Evolutionary conservation across 2,113 vertebrate genomes (phyloP), one percentile per base, ranked within the genome.

Genomic region (Chaetops frenatus): DNA sequence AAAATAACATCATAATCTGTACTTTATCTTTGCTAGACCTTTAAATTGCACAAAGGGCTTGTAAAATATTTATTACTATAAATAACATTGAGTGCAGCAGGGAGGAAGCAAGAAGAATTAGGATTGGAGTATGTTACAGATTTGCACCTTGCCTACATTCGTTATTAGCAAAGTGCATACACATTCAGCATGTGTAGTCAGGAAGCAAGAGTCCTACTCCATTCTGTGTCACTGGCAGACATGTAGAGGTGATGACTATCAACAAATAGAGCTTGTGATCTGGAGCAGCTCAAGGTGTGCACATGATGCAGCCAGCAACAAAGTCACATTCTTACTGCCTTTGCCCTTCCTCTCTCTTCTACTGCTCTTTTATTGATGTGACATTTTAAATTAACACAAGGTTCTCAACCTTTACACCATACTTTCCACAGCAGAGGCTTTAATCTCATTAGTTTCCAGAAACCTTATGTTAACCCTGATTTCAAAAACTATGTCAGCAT

Each of bases 301-400:
- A 64, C 44, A 57, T 24, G 36, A 51, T 2, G 0, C 53, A 88
- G 51, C 31, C 90, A 88, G 50, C 70, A 76, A 57, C 76, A 87
- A 92, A 94, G 92, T 88, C 93, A 94, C 88, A 86, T 83, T 96
- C 79, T 33, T 78, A 18, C 3, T 38, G 82, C 90, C 36, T 78
- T n/a, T 86, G 82, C 58, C 92, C 87, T 88, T 88, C 79, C 79
- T 83, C 72, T 93, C 31, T 11, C 61, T 94, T 92, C 44, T n/a
- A 80, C 47, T 84, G 78, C 64, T 79, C 67, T 91, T 86, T 81
- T 73, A 78, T 83, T 93, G 81, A 84, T 25, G 65, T 61, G 86
- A 78, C 82, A 62, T 57, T 83, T 44, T 42, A 78, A 67, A 94
- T 90, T 88, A 93, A 86, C 72, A 64, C 56, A 71, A 33, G 48